Evolutionary conservation across 2,113 vertebrate species (phyloP).

Genomic region (Acrocephalus kingi): DNA sequence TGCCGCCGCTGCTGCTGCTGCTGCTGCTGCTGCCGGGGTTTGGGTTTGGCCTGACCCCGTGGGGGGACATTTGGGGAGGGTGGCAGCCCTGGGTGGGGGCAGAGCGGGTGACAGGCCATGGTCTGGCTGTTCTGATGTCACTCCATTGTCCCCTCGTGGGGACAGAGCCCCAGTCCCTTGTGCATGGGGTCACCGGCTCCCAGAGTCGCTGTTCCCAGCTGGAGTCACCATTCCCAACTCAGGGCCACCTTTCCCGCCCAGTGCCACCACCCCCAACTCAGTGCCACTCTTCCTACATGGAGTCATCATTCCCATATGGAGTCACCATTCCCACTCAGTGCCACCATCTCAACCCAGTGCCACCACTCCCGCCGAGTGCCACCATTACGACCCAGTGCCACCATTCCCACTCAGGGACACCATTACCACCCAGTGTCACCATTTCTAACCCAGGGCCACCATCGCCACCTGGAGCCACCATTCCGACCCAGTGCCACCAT

Average conservation of each 20-base stretch:
- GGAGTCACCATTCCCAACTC: fast-evolving
- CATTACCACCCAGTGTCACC: no score
- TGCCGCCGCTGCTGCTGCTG: neutral
- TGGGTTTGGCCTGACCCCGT: fast-evolving
- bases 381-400: neutral
- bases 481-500: neutral
- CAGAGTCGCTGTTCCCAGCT: fast-evolving
- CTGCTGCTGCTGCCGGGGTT: neutral
- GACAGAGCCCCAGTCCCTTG: neutral
- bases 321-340: neutral
- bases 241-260: neutral
- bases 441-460: neutral
- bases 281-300: neutral
- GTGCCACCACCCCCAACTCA: no score
- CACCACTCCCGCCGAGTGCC: no score
- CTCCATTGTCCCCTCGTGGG: neutral
- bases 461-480: fast-evolving
- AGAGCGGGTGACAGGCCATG: fast-evolving
- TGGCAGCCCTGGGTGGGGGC: fast-evolving
- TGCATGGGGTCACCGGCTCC: fast-evolving
- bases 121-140: neutral
- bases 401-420: neutral
- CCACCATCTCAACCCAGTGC: neutral
- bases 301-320: no score
- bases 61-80: neutral